Evolutionary conservation across 2,797 vertebrate species (phyloP).

Genomic region (Characodon lateralis): DNA sequence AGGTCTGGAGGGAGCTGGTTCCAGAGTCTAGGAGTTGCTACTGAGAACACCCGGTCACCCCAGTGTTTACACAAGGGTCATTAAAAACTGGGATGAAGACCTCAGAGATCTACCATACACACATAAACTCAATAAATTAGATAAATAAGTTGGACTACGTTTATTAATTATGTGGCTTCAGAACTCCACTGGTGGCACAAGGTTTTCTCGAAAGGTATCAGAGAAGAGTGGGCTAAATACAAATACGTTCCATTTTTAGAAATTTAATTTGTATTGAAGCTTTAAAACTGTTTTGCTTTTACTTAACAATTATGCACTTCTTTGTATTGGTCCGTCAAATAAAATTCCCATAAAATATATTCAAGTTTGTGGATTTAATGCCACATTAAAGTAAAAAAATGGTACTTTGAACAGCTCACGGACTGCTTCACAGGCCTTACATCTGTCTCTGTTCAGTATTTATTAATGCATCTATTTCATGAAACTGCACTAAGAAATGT

Average conservation of each 20-base stretch:
- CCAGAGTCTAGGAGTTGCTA: too few relatives aligned
- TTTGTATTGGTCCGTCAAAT: not conserved
- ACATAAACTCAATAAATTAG: too few relatives aligned
- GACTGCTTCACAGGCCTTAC: not conserved
- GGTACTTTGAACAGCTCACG: not conserved
- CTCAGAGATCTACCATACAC: too few relatives aligned
- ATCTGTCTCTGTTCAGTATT: not conserved
- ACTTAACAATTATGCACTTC: not conserved
- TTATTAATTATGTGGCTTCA: not conserved
- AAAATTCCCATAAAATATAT: not conserved
- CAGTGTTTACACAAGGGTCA: too few relatives aligned
- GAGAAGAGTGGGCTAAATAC: not conserved
- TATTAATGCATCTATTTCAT: constrained; percentile 3
- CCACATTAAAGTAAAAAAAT: not conserved
- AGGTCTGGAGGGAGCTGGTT: too few relatives aligned
- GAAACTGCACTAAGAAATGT: not conserved
- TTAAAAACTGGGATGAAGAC: too few relatives aligned
- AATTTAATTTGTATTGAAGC: not conserved
- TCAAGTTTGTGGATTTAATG: not conserved
- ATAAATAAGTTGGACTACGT: not conserved
- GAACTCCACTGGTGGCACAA: not conserved
- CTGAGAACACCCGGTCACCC: too few relatives aligned
- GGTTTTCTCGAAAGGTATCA: not conserved
- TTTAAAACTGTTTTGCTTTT: not conserved
- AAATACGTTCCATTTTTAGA: not conserved